Percentiles rank a stretch among this genome's conserved stretches.
Evolutionary conservation across 2,888 invertebrate genomes (phyloP).

Genomic region (Rhagonycha lutea): DNA sequence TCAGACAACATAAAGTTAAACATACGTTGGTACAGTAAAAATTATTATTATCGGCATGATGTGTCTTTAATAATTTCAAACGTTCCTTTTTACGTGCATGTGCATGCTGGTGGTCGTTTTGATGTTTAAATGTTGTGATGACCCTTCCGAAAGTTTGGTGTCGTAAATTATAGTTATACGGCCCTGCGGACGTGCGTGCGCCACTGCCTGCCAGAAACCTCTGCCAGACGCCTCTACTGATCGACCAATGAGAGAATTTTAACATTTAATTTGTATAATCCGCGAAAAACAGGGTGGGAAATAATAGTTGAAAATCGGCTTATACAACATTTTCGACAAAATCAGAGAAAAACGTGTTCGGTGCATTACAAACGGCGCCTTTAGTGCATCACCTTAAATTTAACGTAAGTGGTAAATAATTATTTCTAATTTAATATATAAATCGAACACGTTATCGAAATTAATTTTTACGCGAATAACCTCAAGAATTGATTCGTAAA

Average conservation of each 20-base stretch:
- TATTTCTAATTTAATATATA: not conserved
- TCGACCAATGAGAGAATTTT: constrained; percentile 42
- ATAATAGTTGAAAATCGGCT: constrained; percentile 53
- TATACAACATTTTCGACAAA: constrained; percentile 36
- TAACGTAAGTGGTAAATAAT: constrained; percentile 49
- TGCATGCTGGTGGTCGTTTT: not conserved
- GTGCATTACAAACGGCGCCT: constrained; percentile 24
- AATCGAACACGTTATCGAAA: constrained; percentile 7
- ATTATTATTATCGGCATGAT: constrained; percentile 32
- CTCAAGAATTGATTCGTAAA: not conserved
- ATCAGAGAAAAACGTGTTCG: constrained; percentile 34
- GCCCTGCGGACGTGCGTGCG: constrained; percentile 32
- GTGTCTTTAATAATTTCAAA: constrained; percentile 2
- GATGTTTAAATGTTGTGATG: not conserved
- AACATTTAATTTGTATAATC: constrained; percentile 44
- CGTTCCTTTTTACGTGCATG: not conserved
- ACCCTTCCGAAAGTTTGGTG: not conserved
- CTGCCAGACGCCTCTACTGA: constrained; percentile 54
- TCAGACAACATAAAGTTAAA: constrained; percentile 57
- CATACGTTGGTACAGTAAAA: constrained; percentile 54
- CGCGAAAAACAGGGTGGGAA: constrained; percentile 44
- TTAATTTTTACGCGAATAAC: constrained; percentile 4
- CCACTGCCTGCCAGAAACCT: constrained; percentile 51
- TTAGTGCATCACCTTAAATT: constrained; percentile 48
- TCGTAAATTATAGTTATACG: constrained; percentile 24